Conservation (phyloP, 2,113 vertebrate genomes). For the Scopus umbretta region DNA sequence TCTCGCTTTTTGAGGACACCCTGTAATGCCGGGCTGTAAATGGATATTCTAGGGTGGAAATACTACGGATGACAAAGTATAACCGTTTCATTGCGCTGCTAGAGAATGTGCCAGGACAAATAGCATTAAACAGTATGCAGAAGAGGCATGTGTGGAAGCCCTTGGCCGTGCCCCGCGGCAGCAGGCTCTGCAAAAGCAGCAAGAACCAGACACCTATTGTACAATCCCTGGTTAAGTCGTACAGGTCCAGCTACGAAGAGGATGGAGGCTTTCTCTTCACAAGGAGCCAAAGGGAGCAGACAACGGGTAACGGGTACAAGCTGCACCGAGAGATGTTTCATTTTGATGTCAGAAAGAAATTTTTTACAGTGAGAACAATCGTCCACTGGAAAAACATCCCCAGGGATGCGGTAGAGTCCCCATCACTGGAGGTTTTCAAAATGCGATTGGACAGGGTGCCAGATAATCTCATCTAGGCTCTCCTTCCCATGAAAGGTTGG, state of each 20-base stretch:
- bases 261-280: neutral
- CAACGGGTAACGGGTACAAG: neutral
- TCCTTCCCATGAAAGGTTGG: neutral
- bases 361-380: neutral
- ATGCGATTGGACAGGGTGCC: fast-evolving
- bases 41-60: constrained; percentile 36
- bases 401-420: neutral
- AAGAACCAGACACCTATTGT: neutral
- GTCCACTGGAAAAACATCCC: neutral
- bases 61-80: constrained; percentile 20
- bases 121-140: neutral
- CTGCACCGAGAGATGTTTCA: neutral
- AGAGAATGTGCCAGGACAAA: neutral
- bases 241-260: neutral
- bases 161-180: fast-evolving
- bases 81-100: neutral
- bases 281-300: neutral
- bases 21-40: neutral
- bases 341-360: neutral
- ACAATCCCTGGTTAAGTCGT: neutral
- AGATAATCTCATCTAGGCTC: neutral
- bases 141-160: neutral
- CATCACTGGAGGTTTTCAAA: neutral
- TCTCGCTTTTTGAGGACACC: neutral
- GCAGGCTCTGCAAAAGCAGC: neutral